Percentiles rank a stretch among this genome's conserved stretches.
Conservation (phyloP, 2,888 invertebrate genomes). For the Orthosia cruda region DNA sequence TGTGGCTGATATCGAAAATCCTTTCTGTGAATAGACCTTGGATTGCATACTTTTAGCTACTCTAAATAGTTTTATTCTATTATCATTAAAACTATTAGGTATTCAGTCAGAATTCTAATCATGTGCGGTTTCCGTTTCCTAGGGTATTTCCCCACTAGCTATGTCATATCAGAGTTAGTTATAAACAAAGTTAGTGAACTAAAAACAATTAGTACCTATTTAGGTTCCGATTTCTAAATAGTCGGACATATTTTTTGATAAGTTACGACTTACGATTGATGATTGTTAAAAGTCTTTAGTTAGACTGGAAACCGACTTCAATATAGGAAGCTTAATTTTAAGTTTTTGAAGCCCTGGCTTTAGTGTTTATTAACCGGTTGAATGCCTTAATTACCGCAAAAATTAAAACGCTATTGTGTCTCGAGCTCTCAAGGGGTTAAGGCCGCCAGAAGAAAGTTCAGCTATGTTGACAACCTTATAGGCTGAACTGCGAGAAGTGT, state of each 20-base stretch:
- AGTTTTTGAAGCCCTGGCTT: no score
- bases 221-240: neutral
- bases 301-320: no score
- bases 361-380: no score
- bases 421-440: no score
- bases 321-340: no score
- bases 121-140: conserved; percentile 3
- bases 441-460: no score
- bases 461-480: no score
- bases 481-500: no score
- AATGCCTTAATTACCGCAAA: no score
- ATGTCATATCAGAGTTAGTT: neutral
- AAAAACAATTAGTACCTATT: neutral
- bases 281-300: no score
- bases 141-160: neutral
- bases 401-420: no score
- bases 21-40: neutral
- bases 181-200: neutral
- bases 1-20: neutral
- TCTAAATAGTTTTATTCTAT: neutral
- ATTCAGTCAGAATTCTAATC: conserved; percentile 25
- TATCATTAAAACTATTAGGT: neutral
- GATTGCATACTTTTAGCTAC: neutral
- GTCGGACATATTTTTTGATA: neutral
- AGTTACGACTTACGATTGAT: no score